Evolutionary conservation across 2,113 vertebrate genomes (phyloP), one percentile per base, ranked within the genome.

Genomic region (Ahaetulla prasina): DNA sequence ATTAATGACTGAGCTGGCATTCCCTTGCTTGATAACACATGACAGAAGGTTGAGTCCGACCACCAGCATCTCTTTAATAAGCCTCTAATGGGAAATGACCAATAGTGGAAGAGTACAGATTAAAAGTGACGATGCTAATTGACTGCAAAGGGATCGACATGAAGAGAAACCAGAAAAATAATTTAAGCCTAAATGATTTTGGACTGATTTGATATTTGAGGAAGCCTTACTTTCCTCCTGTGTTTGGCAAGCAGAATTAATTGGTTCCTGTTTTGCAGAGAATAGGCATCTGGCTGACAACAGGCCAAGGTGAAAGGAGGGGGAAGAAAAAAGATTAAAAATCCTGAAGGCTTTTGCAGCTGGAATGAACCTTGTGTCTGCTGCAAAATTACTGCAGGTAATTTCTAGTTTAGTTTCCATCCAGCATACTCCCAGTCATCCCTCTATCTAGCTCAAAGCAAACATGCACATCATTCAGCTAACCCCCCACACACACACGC

Each of bases 51-150:
- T 98, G 98, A 98, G 96, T 98, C 98, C 98, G 98, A 97, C 98
- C 96, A 95, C 93, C 96, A 98, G 98, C 98, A 98, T 97, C 97
- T 96, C 96, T 96, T 98, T 98, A 98, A 99, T 98, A 98, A 98
- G 97, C 97, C 97, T 98, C 96, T 99, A 99, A 99, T 99, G 98
- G 98, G 98, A 99, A 98, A 98, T 98, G 99, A 98, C 98, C 98
- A 98, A 97, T 97, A 97, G 98, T 98, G 97, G 98, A 98, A 97
- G 98, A 96, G 94, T 93, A 96, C 96, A 99, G 98, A 99, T 99
- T 99, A 98, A 98, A 99, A 99, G 98, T 97, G 99, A 98, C 98
- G 97, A 98, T 97, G 98, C 98, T 99, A 99, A 99, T 99, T 99
- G 98, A 99, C 98, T 98, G 98, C 96, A 95, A 97, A 98, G 97